Base-by-base conservation (phyloP, 1,140 invertebrate genomes). In the Drosophila trapezifrons region DNA sequence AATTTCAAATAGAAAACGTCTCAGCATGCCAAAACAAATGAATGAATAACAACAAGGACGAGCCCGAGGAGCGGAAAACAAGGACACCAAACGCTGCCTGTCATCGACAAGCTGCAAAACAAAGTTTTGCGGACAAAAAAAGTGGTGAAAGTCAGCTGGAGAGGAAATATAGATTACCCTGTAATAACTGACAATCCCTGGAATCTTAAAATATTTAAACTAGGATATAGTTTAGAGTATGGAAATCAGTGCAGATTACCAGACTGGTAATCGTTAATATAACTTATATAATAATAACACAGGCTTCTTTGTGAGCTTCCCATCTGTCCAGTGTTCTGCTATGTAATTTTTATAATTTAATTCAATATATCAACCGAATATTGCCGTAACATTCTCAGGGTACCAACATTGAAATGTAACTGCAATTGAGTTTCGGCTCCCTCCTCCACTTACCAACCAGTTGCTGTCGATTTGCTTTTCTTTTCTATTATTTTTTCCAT, bases 1-100 rank as follows among this genome's bases (percentile, higher is more conserved):
- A 86, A 86, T 86, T 86, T 86, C 82, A 86, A 86, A 86, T 86
- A 81, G 75, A 86, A 86, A 86, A 86, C 77, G 82, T 86, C 78
- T 86, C 75, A 75, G 78, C 78, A 80, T 64, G 71, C 58, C 79
- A 85, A 78, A 74, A 70, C 80, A 78, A 87, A 89, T 80, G 80
- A 89, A 89, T 89, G 76, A 83, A 89, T 81, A 78, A 78, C 70
- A 86, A 72, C 76, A 84, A 62, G 51, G 59, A 58, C 45, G 40
- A 71, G 37, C 32, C 47, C 29, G 38, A 47, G 66, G 52, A 71
- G 46, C 37, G 37, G 38, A 13, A 59, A 32, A 60, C 66, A 55
- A 57, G 65, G 35, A 71, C 66, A 66, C 63, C 25, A 62, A 56
- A 40, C 46, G 69, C 62, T 73, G 78, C 83, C 83, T 86, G 82